Percentiles rank a stretch among this genome's conserved stretches.
These are phyloP conservation scores for Diplazon laetatorius DNA, from an alignment of 2,888 invertebrate species.

Conservation along the genomic window DNA sequence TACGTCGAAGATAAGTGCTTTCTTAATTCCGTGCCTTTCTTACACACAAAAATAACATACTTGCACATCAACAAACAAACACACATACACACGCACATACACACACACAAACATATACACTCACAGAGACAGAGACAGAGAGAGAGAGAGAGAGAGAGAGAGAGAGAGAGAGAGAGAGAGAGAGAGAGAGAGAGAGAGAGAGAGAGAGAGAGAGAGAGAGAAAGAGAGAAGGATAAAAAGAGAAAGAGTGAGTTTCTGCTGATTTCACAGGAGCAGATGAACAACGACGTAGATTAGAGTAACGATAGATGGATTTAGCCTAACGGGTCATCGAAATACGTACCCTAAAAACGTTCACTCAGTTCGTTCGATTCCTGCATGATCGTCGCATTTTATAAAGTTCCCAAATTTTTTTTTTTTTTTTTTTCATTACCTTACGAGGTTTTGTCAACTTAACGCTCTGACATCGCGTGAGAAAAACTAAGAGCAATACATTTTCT, in stretches of 20 bases:
- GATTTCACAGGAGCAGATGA: constrained; percentile 48
- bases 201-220: neutral
- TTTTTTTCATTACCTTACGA: constrained; percentile 40
- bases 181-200: neutral
- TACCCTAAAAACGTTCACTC: constrained; percentile 20
- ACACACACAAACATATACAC: constrained; percentile 5
- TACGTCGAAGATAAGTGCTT: constrained; percentile 75
- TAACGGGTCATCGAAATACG: constrained; percentile 5
- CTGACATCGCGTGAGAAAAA: constrained; percentile 40
- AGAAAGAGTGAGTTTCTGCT: too few relatives aligned
- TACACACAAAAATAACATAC: constrained; percentile 67
- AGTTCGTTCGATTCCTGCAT: constrained; percentile 25
- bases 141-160: neutral
- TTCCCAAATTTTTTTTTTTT: constrained; percentile 36
- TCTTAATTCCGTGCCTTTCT: constrained; percentile 80
- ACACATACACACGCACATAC: constrained; percentile 2
- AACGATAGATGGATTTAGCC: constrained; percentile 45
- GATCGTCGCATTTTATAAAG: constrained; percentile 25
- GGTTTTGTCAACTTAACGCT: constrained; percentile 60
- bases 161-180: neutral
- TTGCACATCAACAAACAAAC: neutral
- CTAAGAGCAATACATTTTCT: constrained; percentile 34
- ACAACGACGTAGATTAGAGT: constrained; percentile 46
- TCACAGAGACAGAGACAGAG: neutral
- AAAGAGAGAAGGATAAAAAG: too few relatives aligned